phyloP scores from a whole-genome alignment of 2,113 vertebrate genomes.

The Bujurquina vittata region DNA sequence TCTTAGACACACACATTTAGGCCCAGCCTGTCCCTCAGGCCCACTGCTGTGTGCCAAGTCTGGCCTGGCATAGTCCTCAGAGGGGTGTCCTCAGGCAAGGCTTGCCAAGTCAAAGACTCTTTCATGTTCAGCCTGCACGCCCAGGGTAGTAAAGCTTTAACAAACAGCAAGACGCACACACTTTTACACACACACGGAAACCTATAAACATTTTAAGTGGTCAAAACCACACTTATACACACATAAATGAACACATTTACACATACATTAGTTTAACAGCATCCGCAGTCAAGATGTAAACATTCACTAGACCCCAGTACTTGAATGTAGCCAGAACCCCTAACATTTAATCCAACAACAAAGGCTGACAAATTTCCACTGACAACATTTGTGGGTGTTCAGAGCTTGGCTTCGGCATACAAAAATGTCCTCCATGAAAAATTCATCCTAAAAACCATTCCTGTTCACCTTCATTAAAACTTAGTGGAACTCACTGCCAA shows the following conservation, averaged over 20 bases:
- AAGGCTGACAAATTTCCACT: constrained; percentile 52
- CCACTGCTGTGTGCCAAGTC: constrained; percentile 85
- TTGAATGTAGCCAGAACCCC: constrained; percentile 48
- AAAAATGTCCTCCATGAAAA: constrained; percentile 62
- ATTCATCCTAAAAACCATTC: constrained; percentile 62
- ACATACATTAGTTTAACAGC: constrained; percentile 39
- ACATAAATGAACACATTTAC: constrained; percentile 26
- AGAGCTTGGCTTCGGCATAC: constrained; percentile 51
- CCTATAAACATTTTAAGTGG: constrained; percentile 66
- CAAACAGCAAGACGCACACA: constrained; percentile 56
- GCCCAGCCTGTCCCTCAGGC: constrained; percentile 82
- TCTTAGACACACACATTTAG: constrained; percentile 65
- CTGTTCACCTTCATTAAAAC: constrained; percentile 71
- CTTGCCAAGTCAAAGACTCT: constrained; percentile 86
- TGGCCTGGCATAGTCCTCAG: constrained; percentile 87
- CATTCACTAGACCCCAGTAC: constrained; percentile 52
- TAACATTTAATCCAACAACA: constrained; percentile 60
- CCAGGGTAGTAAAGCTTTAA: constrained; percentile 74
- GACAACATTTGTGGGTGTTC: constrained; percentile 61
- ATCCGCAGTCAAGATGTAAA: constrained; percentile 51
- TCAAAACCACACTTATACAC: constrained; percentile 53
- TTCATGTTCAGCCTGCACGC: constrained; percentile 79
- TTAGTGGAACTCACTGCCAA: constrained; percentile 55
- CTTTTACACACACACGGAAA: constrained; percentile 26
- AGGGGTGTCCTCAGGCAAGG: constrained; percentile 87